Base-by-base conservation (phyloP, 2,888 invertebrate species). In the Caenorhabditis japonica region DNA sequence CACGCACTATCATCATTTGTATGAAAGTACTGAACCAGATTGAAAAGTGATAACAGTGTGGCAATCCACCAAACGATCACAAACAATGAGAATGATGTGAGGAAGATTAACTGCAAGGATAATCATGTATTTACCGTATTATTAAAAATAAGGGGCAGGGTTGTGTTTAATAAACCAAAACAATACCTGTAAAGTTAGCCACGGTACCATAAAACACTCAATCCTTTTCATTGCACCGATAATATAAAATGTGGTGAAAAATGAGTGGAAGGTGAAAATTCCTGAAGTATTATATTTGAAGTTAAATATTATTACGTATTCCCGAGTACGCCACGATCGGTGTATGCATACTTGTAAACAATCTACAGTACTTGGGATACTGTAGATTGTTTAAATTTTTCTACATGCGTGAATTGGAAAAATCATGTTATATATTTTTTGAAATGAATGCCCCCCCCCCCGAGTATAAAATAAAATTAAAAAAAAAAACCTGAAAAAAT, bases 11-110 rank as follows among this genome's bases (percentile, higher is more conserved):
- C 43, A 62, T 41, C 62, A 27, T 33, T 8, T 36, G 61, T 47
- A 34, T 61, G 51, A 47, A 62, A 62, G 44, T 79, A 79, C 30
- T 66, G 39, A 4, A 79, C 75, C 7, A 79, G 46, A 39, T 75
- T 76, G 55, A 79, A 79, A 7, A 73, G 34, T 2, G 76, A 52
- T n/a, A 79, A 43, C 10, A 79, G 27, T 2, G 79, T 75, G 3
- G 75, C 76, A 17, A 79, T 77, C 79, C 79, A 79, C 79, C 79
- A 79, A 17, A 77, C 69, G 39, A 79, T 71, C 1, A 73, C 60
- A n/a, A 79, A 73, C 10, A 79, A 51, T 2, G 70, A 49, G 21
- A 74, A 58, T 8, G 69, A 66, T 10, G 76, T 72, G 1, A 76
- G 47, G 15, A 71, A 59, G 23, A 79, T 76, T 10, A 79, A 25